A percentile compares a stretch with the other conserved stretches of the same genome.
These are phyloP conservation scores for Lordiphosa fenestrarum DNA, from an alignment of 2,888 invertebrate species.

Conservation along the genomic window DNA sequence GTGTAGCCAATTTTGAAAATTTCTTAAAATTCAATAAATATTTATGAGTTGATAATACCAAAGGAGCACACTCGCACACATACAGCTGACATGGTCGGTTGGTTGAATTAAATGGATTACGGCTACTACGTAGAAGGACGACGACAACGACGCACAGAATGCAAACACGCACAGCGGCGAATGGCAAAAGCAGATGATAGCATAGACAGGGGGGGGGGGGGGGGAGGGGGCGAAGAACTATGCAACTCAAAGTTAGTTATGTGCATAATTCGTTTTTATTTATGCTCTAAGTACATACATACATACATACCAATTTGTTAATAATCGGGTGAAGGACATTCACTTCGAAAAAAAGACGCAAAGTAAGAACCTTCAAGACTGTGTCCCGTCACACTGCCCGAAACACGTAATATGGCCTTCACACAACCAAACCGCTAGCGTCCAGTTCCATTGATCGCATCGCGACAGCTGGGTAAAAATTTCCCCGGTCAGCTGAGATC, in stretches of 20 bases:
- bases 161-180: conserved; percentile 32
- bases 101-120: conserved; percentile 71
- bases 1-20: conserved; percentile 55
- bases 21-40: conserved; percentile 79
- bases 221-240: background rate
- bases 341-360: background rate
- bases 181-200: conserved; percentile 1
- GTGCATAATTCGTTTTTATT: conserved; percentile 63
- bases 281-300: conserved; percentile 27
- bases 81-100: conserved; percentile 48
- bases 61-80: conserved; percentile 36
- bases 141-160: conserved; percentile 25
- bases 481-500: too few relatives aligned
- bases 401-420: conserved; percentile 34
- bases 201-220: background rate
- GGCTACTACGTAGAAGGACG: conserved; percentile 42
- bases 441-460: conserved; percentile 31
- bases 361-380: too few relatives aligned
- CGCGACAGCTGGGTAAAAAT: conserved; percentile 32
- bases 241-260: conserved; percentile 47
- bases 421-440: conserved; percentile 26
- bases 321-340: conserved; percentile 55
- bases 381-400: conserved; percentile 21
- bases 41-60: conserved; percentile 77
- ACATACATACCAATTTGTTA: conserved; percentile 15